phyloP scores from a whole-genome alignment of 2,888 invertebrate genomes.

The Mellilla xanthometata region DNA sequence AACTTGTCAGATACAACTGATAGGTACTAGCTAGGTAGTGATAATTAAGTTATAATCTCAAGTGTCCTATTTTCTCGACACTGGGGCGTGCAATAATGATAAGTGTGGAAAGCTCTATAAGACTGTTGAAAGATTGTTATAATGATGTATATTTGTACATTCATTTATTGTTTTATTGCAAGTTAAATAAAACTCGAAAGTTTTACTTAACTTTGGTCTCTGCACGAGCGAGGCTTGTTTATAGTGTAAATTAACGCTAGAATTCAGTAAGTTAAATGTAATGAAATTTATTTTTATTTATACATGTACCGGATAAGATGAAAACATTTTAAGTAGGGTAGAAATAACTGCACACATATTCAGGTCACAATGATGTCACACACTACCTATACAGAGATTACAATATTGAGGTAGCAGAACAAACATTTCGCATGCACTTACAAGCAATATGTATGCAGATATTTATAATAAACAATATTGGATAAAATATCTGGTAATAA shows the following conservation, averaged over 20 bases:
- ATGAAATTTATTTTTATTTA: slow-evolving; percentile 35
- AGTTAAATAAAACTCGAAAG: slow-evolving; percentile 52
- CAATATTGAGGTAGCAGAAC: no score
- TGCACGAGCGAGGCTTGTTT: slow-evolving; percentile 53
- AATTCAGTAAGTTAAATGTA: slow-evolving; percentile 27
- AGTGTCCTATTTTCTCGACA: slow-evolving; percentile 29
- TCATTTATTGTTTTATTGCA: slow-evolving; percentile 68
- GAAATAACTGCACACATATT: slow-evolving; percentile 11
- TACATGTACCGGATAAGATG: slow-evolving; percentile 39
- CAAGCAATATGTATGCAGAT: slow-evolving; percentile 9
- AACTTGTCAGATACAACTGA: slow-evolving; percentile 24
- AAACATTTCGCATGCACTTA: no score
- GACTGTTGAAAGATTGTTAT: slow-evolving; percentile 80
- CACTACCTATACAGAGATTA: no score
- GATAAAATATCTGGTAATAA: slow-evolving; percentile 23
- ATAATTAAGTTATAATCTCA: slow-evolving; percentile 32
- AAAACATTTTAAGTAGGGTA: slow-evolving; percentile 13
- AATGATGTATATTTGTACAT: slow-evolving; percentile 79
- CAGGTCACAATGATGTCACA: not conserved
- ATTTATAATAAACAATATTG: not conserved
- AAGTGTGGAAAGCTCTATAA: slow-evolving; percentile 72
- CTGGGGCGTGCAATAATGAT: slow-evolving; percentile 74
- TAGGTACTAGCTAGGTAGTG: slow-evolving; percentile 23
- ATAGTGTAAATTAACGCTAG: slow-evolving; percentile 42
- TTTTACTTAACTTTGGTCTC: slow-evolving; percentile 52